Percentiles rank a stretch among this genome's conserved stretches.
phyloP scores from a whole-genome alignment of 2,888 invertebrate genomes.

The Bhutanitis thaidina region DNA sequence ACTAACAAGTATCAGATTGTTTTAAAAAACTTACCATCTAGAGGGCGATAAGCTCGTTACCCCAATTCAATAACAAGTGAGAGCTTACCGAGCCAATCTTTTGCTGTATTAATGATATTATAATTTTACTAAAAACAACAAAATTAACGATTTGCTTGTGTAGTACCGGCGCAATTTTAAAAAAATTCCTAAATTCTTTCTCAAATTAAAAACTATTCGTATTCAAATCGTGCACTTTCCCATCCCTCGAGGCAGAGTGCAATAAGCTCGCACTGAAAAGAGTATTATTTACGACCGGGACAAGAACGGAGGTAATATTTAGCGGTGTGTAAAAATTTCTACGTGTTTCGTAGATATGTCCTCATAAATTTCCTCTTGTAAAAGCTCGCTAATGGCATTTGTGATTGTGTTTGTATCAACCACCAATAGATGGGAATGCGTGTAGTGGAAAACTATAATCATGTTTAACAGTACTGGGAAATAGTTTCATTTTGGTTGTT shows the following conservation, averaged over 20 bases:
- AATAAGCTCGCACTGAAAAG: conserved; percentile 66
- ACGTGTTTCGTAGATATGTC: conserved; percentile 52
- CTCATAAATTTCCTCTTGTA: conserved; percentile 67
- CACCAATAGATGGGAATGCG: conserved; percentile 42
- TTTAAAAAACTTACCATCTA: too few species aligned
- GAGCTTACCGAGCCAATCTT: too few species aligned
- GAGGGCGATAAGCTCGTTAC: too few species aligned
- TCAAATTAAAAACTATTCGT: conserved; percentile 39
- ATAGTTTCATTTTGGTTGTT: too few species aligned
- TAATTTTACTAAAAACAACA: too few species aligned
- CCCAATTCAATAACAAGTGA: too few species aligned
- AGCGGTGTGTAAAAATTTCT: conserved; percentile 66
- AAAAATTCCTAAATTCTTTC: not conserved
- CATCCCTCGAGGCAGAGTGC: conserved; percentile 36
- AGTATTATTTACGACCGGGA: conserved; percentile 72
- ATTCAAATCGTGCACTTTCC: conserved; percentile 38
- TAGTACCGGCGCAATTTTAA: too few species aligned
- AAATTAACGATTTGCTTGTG: too few species aligned
- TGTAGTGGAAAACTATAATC: conserved; percentile 20
- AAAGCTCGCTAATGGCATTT: conserved; percentile 68
- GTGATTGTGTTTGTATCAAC: conserved; percentile 42
- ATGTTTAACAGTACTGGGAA: too few species aligned
- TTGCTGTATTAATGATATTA: too few species aligned
- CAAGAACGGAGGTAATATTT: conserved; percentile 62
- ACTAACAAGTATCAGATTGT: too few species aligned